phyloP scores from a whole-genome alignment of 2,888 invertebrate species.

The Germaria angustata region DNA sequence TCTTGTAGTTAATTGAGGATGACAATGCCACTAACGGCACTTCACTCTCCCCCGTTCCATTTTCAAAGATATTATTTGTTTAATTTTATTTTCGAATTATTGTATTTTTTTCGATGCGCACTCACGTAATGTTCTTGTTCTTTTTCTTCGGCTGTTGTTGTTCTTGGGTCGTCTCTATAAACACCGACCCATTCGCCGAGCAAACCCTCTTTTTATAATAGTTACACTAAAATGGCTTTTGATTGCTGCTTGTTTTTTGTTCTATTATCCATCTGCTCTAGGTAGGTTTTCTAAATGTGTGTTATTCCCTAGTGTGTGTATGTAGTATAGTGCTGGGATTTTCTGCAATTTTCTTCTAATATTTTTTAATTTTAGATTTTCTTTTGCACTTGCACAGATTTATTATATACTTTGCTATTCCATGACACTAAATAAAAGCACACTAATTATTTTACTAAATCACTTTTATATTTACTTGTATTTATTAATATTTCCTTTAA shows the following conservation, averaged over 20 bases:
- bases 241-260: constrained; percentile 22
- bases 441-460: not conserved
- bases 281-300: constrained; percentile 29
- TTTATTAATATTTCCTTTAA: constrained; percentile 26
- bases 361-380: not conserved
- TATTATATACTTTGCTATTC: not conserved
- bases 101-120: constrained; percentile 61
- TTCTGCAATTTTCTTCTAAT: constrained; percentile 13
- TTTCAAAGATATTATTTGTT: constrained; percentile 15
- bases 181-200: constrained; percentile 29
- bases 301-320: constrained; percentile 16
- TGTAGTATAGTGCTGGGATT: constrained; percentile 39
- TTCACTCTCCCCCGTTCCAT: constrained; percentile 2
- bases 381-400: not conserved
- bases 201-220: constrained; percentile 47
- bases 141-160: constrained; percentile 28
- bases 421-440: not conserved
- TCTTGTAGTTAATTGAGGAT: constrained; percentile 5
- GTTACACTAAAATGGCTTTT: constrained; percentile 40
- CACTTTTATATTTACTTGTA: not conserved
- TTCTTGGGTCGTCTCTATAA: constrained; percentile 14
- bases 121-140: constrained; percentile 62
- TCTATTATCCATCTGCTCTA: constrained; percentile 35
- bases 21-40: not conserved
- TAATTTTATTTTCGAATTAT: constrained; percentile 10